phyloP scores from a whole-genome alignment of 2,113 vertebrate species.

The Todiramphus saurophagus region DNA sequence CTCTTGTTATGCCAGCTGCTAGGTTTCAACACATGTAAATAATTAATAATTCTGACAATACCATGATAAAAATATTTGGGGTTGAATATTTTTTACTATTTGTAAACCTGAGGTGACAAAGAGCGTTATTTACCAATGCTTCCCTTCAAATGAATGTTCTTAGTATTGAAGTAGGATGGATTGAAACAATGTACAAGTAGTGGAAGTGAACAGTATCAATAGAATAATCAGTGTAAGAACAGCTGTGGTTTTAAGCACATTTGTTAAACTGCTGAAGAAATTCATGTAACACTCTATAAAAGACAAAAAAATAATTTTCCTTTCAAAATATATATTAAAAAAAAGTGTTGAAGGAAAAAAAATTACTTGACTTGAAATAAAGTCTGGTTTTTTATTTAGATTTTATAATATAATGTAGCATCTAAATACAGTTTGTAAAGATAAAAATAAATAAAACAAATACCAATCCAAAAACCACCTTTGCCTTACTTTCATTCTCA shows the following conservation, averaged over 20 bases:
- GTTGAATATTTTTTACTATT: not conserved
- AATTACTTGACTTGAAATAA: not conserved
- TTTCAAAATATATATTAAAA: not conserved
- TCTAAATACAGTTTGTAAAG: accelerated
- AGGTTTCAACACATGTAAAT: not conserved
- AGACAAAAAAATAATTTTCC: not conserved
- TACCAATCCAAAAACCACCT: accelerated
- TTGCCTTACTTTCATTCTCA: not conserved
- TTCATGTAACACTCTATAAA: not conserved
- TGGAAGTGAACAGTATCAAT: not conserved
- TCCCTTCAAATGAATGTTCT: not conserved
- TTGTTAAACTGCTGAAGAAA: not conserved
- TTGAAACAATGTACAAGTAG: not conserved
- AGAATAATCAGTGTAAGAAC: not conserved
- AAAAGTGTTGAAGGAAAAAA: not conserved
- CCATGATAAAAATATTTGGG: not conserved
- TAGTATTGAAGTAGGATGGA: not conserved
- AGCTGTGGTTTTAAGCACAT: not conserved
- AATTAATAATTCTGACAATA: not conserved
- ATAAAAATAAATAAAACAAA: not conserved
- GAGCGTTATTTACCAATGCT: not conserved
- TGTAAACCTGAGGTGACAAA: not conserved
- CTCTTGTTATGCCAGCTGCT: not conserved
- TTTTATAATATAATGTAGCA: not conserved
- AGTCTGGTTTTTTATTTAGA: accelerated